Conservation (phyloP, 2,113 vertebrate genomes). For the Conger conger region DNA sequence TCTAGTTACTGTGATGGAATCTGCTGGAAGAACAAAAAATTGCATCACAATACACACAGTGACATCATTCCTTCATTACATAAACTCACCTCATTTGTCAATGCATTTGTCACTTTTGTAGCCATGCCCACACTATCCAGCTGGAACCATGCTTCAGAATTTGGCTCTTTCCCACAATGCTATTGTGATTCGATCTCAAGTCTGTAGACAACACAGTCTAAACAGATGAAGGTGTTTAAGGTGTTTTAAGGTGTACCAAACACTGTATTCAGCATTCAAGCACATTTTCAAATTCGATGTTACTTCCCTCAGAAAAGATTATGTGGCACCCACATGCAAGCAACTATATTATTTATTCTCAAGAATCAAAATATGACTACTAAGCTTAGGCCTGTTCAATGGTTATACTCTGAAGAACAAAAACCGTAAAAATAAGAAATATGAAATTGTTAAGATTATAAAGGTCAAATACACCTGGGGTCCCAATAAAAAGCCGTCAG, state of each 20-base stretch:
- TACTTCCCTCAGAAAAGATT: not conserved
- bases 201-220: not conserved
- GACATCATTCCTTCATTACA: not conserved
- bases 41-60: not conserved
- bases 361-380: not conserved
- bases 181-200: not conserved
- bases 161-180: not conserved
- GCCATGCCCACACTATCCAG: not conserved
- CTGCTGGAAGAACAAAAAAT: not conserved
- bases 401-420: not conserved
- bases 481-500: too few relatives aligned
- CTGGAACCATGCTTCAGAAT: not conserved
- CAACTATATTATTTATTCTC: not conserved
- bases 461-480: too few relatives aligned
- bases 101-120: not conserved
- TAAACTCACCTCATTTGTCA: not conserved
- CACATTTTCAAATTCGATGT: not conserved
- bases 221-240: not conserved
- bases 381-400: not conserved
- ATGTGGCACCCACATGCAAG: not conserved
- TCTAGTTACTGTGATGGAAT: not conserved
- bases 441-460: too few relatives aligned
- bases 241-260: not conserved
- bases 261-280: not conserved
- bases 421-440: not conserved